Evolutionary conservation across 2,888 invertebrate genomes (phyloP), one percentile per base, ranked within the genome.

Genomic region (Carterocephalus palaemon): DNA sequence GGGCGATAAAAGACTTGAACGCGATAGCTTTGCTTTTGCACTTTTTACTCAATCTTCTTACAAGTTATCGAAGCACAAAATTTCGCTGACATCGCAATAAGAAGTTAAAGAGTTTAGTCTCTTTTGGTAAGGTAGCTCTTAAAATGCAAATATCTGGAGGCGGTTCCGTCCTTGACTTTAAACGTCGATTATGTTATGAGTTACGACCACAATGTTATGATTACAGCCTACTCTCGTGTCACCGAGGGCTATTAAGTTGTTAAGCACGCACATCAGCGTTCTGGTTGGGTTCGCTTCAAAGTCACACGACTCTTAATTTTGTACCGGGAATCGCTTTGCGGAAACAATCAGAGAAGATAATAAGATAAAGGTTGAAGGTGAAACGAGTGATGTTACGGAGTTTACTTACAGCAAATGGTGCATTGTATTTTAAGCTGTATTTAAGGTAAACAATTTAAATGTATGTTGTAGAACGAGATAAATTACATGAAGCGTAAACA

Each of bases 111-210:
- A 16, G 9, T 31, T 16, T 38, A 28, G 4, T 28, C 24, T 26
- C 15, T 17, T 38, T 12, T 17, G 28, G 19, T 38, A 12, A 17
- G 13, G 38, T 19, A 28, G 38, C 13, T 13, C 26, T 38, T 38
- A 28, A 19, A 38, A 38, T 38, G 28, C 28, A 38, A 38, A 38
- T 19, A 28, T 17, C 38, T 28, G 28, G 28, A 17, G 38, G 26
- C 38, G 38, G 38, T 20, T 16, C 28, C 17, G 26, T 38, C 28
- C 19, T 28, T 38, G 37, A 10, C 17, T 13, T 26, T 28, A 38
- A 17, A 38, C 28, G 13, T 38, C 38, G 26, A 28, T 38, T 38
- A 38, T 38, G 28, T 38, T 38, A 38, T 28, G 28, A 38, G 38
- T 28, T 6, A 6, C 5, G 24, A 10, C 10, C 2, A 33, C 33